A percentile compares a stretch with the other conserved stretches of the same genome.
phyloP scores from a whole-genome alignment of 1,140 invertebrate genomes.

The Orius insidiosus region DNA sequence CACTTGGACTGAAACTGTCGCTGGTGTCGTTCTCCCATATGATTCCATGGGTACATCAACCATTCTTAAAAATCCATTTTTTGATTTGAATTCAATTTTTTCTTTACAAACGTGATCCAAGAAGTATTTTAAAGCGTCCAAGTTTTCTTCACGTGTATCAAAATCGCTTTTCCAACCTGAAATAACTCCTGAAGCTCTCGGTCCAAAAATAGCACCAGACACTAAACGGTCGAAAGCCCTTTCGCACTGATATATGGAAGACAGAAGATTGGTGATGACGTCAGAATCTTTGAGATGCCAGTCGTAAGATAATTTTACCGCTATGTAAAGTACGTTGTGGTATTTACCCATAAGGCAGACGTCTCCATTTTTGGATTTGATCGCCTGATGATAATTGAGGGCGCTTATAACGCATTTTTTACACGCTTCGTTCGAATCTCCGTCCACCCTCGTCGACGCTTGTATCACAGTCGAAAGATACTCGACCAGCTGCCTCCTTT shows the following conservation, averaged over 20 bases:
- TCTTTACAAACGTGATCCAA: slow-evolving; percentile 48
- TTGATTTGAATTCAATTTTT: slow-evolving; percentile 28
- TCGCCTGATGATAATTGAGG: slow-evolving; percentile 41
- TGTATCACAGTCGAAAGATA: slow-evolving; percentile 52
- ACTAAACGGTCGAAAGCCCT: slow-evolving; percentile 61
- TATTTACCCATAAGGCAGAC: slow-evolving; percentile 66
- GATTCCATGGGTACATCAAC: slow-evolving; percentile 63
- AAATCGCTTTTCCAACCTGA: slow-evolving; percentile 73
- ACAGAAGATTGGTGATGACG: slow-evolving; percentile 43
- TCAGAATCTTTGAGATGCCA: slow-evolving; percentile 52
- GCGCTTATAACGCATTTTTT: slow-evolving; percentile 41
- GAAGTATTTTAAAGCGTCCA: slow-evolving; percentile 54
- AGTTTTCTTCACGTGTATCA: slow-evolving; percentile 50
- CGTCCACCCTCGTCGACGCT: slow-evolving; percentile 39
- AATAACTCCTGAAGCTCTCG: slow-evolving; percentile 54
- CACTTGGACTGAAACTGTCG: slow-evolving; percentile 50
- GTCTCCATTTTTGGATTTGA: slow-evolving; percentile 38
- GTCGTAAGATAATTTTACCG: slow-evolving; percentile 55
- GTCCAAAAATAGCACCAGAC: slow-evolving; percentile 59
- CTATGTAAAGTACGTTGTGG: slow-evolving; percentile 63
- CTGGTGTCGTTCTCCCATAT: slow-evolving; percentile 45
- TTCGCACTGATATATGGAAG: slow-evolving; percentile 57
- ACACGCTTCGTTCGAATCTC: slow-evolving; percentile 31
- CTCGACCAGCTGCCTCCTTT: slow-evolving; percentile 40
- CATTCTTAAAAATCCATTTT: slow-evolving; percentile 33